These are phyloP conservation scores for Cotesia vestalis DNA, from an alignment of 1,140 invertebrate genomes.

Conservation along the genomic window DNA sequence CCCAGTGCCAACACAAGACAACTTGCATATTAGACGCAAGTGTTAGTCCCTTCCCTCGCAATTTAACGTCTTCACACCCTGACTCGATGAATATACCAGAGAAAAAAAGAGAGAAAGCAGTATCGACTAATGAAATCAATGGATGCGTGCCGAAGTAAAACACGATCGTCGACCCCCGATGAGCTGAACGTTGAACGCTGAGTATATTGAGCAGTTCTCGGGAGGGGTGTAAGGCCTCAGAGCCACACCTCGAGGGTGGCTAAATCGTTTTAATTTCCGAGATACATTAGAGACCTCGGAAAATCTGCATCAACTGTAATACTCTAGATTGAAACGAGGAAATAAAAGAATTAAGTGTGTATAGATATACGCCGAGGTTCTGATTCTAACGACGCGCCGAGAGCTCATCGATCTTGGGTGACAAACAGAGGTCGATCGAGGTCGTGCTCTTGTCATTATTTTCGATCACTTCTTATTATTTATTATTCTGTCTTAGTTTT, in stretches of 20 bases:
- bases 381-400: background rate
- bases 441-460: constrained; percentile 41
- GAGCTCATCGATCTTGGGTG: constrained; percentile 33
- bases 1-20: constrained; percentile 28
- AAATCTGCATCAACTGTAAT: constrained; percentile 40
- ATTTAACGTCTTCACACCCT: constrained; percentile 30
- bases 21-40: constrained; percentile 26
- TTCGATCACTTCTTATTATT: constrained; percentile 25
- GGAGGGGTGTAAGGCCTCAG: background rate
- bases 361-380: background rate
- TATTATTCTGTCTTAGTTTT: background rate
- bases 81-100: background rate
- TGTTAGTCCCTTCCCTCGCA: constrained; percentile 20
- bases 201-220: background rate
- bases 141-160: constrained; percentile 48
- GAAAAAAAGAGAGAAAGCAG: constrained; percentile 35
- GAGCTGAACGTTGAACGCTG: background rate
- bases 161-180: constrained; percentile 43
- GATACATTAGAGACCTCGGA: constrained; percentile 45
- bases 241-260: constrained; percentile 27
- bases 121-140: constrained; percentile 61
- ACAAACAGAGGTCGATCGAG: constrained; percentile 20
- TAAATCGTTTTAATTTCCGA: constrained; percentile 56
- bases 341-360: background rate
- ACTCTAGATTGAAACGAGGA: constrained; percentile 8